Base-by-base conservation (phyloP, 2,113 vertebrate species). In the Rafetus swinhoei region DNA sequence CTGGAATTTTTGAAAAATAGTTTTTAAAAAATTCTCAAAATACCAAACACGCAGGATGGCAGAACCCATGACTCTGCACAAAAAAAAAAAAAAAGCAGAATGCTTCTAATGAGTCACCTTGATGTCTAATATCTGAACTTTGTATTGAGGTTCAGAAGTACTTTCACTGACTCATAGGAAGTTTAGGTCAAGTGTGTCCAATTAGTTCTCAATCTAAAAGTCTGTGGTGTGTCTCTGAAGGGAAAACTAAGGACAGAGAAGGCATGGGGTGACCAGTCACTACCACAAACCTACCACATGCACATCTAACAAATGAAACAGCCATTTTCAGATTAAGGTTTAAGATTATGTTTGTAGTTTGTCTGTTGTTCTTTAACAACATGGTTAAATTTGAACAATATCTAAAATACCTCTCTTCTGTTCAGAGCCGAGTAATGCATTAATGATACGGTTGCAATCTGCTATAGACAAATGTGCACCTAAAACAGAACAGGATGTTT, bases 361-460 rank as follows among this genome's bases (percentile, higher is more conserved):
- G 35, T 81, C 86, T 88, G 53, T 56, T 14, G 1, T 1, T 54
- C 32, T 87, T 95, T 95, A 0, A 2, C 72, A 21, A 82, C n/a
- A 74, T 92, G 89, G 88, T 93, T 93, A 94, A 95, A 74, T 18
- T 93, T 96, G 91, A 94, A 90, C 83, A 15, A 60, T 29, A 69
- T 93, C 94, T 94, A 97, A 97, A 97, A 94, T 88, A 94, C 90
- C 4, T 94, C 91, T 94, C 93, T 94, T 89, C 90, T 93, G 39
- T 88, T 94, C 4, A 50, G 94, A 92, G 90, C 76, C 90, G 85
- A 83, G 88, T 52, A 82, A 88, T 89, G 87, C 96, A 94, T 94
- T 95, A 94, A 79, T 0, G 5, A 52, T 90, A 86, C 35, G 76
- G 89, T 59, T 93, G 39, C 60, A 83, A 79, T 87, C 45, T 97